Evolutionary conservation across 2,888 invertebrate genomes (phyloP).

Genomic region (Oxystoma pomonae): DNA sequence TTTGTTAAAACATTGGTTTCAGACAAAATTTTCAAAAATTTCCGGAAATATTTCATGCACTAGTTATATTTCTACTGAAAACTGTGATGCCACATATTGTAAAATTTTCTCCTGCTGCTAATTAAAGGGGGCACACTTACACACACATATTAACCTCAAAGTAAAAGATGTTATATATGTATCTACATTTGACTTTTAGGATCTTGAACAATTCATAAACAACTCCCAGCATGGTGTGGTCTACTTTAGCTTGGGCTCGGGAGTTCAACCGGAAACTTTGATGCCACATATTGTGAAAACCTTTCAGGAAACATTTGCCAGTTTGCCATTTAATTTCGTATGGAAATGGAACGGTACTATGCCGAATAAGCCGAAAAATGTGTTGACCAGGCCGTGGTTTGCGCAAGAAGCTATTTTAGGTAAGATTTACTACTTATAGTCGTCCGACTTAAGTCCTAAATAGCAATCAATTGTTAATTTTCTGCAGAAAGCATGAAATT

Average conservation of each 20-base stretch:
- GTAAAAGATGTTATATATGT: too few species aligned
- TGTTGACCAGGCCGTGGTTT: constrained; percentile 20
- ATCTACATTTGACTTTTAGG: constrained; percentile 12
- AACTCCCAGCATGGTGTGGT: constrained; percentile 20
- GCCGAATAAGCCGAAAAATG: constrained; percentile 17
- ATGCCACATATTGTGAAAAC: constrained; percentile 7
- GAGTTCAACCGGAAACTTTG: constrained; percentile 19
- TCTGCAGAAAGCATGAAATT: too few species aligned
- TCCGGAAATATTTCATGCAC: too few species aligned
- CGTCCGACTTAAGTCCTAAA: too few species aligned
- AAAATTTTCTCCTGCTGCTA: constrained; percentile 13
- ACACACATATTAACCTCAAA: too few species aligned
- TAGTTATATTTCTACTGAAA: too few species aligned
- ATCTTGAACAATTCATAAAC: constrained; percentile 18
- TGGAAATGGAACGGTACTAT: constrained; percentile 26
- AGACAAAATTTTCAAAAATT: too few species aligned
- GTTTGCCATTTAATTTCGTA: constrained; percentile 24
- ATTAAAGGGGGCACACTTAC: too few species aligned
- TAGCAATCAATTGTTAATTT: too few species aligned
- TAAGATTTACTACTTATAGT: constrained; percentile 11
- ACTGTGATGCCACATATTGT: constrained; percentile 10
- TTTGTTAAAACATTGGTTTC: too few species aligned
- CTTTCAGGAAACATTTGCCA: constrained; percentile 16
- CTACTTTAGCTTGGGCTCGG: constrained; percentile 27
- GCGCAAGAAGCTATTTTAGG: constrained; percentile 23